Evolutionary conservation across 2,888 invertebrate species (phyloP).

Genomic region (Eueremaeus valkanovi): DNA sequence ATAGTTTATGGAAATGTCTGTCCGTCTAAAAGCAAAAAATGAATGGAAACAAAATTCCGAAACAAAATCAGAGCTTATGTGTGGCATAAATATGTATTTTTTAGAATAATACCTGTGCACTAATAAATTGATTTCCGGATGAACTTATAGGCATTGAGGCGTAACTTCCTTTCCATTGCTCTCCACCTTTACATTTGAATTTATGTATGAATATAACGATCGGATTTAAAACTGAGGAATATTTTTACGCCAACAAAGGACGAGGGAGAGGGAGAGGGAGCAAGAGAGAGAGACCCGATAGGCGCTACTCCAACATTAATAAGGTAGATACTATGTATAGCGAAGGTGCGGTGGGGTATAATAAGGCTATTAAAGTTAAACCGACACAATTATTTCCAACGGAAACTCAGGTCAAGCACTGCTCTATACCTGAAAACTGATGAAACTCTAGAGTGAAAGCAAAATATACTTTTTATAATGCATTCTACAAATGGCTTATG

Average conservation of each 20-base stretch:
- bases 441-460: background rate
- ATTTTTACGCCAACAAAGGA: background rate
- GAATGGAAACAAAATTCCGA: background rate
- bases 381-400: conserved; percentile 1
- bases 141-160: conserved; percentile 39
- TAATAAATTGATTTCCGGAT: conserved; percentile 34
- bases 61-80: background rate
- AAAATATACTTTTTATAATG: background rate
- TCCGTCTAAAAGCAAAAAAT: background rate
- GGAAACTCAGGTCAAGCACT: conserved; percentile 21
- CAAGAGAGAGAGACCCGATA: background rate
- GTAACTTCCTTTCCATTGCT: conserved; percentile 29
- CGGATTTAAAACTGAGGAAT: background rate
- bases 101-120: conserved; percentile 24
- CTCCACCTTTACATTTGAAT: conserved; percentile 26
- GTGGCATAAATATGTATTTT: background rate
- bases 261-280: background rate
- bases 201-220: background rate
- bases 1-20: background rate
- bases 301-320: background rate
- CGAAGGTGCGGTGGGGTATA: conserved; percentile 8
- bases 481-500: background rate
- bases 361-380: conserved; percentile 20
- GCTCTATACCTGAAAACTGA: background rate
- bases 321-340: background rate